Evolutionary conservation across 2,888 invertebrate genomes (phyloP).

Genomic region (Brenthis hecate): DNA sequence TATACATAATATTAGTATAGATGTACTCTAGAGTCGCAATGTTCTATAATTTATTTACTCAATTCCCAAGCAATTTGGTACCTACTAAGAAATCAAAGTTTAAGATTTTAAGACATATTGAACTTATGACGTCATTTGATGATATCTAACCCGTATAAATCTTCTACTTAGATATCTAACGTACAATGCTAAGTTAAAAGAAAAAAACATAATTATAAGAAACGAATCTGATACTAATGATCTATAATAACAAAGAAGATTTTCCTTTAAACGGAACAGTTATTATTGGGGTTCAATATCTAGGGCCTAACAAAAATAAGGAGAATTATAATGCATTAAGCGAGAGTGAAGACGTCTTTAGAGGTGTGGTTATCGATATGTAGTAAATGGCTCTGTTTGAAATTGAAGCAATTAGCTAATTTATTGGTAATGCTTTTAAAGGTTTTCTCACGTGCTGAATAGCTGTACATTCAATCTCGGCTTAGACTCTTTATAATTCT

Average conservation of each 20-base stretch:
- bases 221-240: neutral
- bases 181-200: neutral
- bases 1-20: no score
- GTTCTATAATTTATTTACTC: no score
- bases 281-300: neutral
- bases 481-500: conserved; percentile 33
- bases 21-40: no score
- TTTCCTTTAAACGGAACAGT: conserved; percentile 10
- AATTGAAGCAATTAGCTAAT: conserved; percentile 36
- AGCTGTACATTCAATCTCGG: conserved; percentile 27
- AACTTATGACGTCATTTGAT: no score
- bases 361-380: conserved; percentile 28
- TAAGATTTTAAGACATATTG: no score
- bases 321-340: conserved; percentile 24
- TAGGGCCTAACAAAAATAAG: neutral
- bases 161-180: conserved; percentile 13
- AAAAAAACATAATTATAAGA: neutral
- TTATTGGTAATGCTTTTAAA: conserved; percentile 37
- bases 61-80: no score
- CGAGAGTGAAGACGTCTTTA: conserved; percentile 31
- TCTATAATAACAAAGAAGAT: conserved; percentile 1
- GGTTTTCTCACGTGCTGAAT: conserved; percentile 38
- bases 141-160: conserved; percentile 28
- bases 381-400: conserved; percentile 25
- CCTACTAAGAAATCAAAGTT: no score